A percentile compares a stretch with the other conserved stretches of the same genome.
Evolutionary conservation across 2,888 invertebrate genomes (phyloP).

Genomic region (Athetis lepigone): DNA sequence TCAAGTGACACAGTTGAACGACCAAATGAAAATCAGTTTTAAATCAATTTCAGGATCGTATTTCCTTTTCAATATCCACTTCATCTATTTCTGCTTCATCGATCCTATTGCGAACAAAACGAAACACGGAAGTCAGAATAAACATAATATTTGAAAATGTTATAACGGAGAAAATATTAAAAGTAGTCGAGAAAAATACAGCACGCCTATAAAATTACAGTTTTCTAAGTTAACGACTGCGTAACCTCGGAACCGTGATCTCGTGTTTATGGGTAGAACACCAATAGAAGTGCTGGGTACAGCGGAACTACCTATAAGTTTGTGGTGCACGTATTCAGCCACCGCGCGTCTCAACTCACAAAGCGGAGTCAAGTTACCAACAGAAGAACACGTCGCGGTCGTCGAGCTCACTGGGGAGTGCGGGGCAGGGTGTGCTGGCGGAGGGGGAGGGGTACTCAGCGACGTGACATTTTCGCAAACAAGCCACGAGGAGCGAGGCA

Average conservation of each 20-base stretch:
- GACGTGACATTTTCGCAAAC: slow-evolving; percentile 87
- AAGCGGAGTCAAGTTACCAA: slow-evolving; percentile 77
- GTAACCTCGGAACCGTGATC: slow-evolving; percentile 57
- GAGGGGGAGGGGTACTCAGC: slow-evolving; percentile 67
- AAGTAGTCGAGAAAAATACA: slow-evolving; percentile 34
- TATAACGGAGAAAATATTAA: slow-evolving; percentile 36
- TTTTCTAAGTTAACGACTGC: slow-evolving; percentile 48
- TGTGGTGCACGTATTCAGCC: slow-evolving; percentile 69
- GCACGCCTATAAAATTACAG: slow-evolving; percentile 39
- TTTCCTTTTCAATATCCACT: slow-evolving; percentile 2
- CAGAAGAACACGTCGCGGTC: slow-evolving; percentile 75
- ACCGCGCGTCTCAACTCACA: slow-evolving; percentile 66
- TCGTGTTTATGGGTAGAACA: slow-evolving; percentile 65
- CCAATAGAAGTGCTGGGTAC: slow-evolving; percentile 59
- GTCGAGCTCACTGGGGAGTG: slow-evolving; percentile 61
- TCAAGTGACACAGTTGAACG: background rate
- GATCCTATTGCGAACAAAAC: slow-evolving; percentile 10
- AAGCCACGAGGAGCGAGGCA: slow-evolving; percentile 75
- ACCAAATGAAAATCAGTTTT: background rate
- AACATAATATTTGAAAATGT: slow-evolving; percentile 35
- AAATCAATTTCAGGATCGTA: background rate
- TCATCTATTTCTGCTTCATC: slow-evolving; percentile 13
- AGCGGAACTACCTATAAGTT: slow-evolving; percentile 64
- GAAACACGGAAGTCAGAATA: slow-evolving; percentile 6
- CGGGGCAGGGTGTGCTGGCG: slow-evolving; percentile 51